phyloP scores from a whole-genome alignment of 2,888 invertebrate species.

The Aelia acuminata region DNA sequence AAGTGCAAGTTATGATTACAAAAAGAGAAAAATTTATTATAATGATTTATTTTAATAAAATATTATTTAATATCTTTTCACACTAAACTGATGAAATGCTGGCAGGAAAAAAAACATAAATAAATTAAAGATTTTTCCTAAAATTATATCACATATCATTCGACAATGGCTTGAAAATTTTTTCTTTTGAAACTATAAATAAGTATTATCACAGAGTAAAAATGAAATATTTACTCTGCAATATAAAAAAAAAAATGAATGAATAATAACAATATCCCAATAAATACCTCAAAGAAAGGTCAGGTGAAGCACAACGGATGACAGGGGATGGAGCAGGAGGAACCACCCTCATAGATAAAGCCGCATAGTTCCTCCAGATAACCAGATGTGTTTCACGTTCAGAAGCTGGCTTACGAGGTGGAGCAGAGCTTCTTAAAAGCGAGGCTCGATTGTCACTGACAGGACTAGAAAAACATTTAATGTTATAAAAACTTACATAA shows the following conservation, averaged over 20 bases:
- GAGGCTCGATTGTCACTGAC: slow-evolving; percentile 97
- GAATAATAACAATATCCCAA: neutral
- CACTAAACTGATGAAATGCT: too few relatives aligned
- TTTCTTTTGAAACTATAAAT: neutral
- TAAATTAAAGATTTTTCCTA: neutral
- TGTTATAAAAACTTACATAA: neutral
- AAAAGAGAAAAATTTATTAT: too few relatives aligned
- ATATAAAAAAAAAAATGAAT: too few relatives aligned
- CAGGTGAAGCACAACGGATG: slow-evolving; percentile 92
- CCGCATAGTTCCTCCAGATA: slow-evolving; percentile 98
- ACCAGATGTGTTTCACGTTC: slow-evolving; percentile 96
- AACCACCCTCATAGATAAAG: slow-evolving; percentile 95
- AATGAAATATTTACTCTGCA: neutral
- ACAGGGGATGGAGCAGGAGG: slow-evolving; percentile 91
- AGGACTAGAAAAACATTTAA: slow-evolving; percentile 75
- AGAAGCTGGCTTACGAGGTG: slow-evolving; percentile 90
- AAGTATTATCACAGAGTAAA: slow-evolving; percentile 8
- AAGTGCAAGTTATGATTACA: too few relatives aligned
- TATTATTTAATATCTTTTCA: too few relatives aligned
- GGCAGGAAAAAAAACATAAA: too few relatives aligned
- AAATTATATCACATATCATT: neutral
- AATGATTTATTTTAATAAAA: too few relatives aligned
- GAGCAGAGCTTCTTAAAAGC: slow-evolving; percentile 87
- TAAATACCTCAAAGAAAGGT: slow-evolving; percentile 87
- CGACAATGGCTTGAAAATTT: neutral